Evolutionary conservation across 1,140 invertebrate species (phyloP).

Genomic region (Brachionus koreanus): DNA sequence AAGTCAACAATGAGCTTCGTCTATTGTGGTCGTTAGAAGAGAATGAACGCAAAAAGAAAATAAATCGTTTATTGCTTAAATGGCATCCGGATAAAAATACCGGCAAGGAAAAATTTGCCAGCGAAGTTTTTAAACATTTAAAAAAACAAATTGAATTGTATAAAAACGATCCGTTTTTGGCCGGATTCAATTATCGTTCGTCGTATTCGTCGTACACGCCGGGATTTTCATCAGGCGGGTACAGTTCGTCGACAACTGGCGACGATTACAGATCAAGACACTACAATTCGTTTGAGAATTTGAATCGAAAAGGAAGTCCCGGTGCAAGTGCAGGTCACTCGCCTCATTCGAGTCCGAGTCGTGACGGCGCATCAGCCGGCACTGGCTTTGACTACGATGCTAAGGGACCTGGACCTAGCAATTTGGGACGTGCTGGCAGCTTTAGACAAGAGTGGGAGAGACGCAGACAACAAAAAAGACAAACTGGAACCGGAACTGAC

Average conservation of each 20-base stretch:
- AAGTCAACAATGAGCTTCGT: conserved; percentile 24
- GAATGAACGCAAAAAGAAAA: conserved; percentile 49
- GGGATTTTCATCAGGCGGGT: background rate
- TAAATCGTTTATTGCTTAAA: conserved; percentile 50
- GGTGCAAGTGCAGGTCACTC: background rate
- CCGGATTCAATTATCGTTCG: conserved; percentile 13
- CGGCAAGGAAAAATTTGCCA: conserved; percentile 49
- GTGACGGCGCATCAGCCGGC: background rate
- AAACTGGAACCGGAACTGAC: conserved; percentile 13
- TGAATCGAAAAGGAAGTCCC: conserved; percentile 11
- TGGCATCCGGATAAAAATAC: conserved; percentile 57
- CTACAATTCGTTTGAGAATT: conserved; percentile 42
- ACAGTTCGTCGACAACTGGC: background rate
- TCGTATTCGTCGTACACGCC: background rate
- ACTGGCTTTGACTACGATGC: conserved; percentile 27
- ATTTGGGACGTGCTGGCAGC: conserved; percentile 30
- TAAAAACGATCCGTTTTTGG: conserved; percentile 44
- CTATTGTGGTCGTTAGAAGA: conserved; percentile 32
- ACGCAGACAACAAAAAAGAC: conserved; percentile 42
- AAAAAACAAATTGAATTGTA: conserved; percentile 46
- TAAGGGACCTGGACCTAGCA: conserved; percentile 11
- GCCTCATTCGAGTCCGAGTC: conserved; percentile 42
- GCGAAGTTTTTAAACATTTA: conserved; percentile 49
- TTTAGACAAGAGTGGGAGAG: conserved; percentile 44
- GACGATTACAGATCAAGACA: conserved; percentile 25